A percentile compares a stretch with the other conserved stretches of the same genome.
Conservation (phyloP, 2,113 vertebrate species). For the Struthio camelus region DNA sequence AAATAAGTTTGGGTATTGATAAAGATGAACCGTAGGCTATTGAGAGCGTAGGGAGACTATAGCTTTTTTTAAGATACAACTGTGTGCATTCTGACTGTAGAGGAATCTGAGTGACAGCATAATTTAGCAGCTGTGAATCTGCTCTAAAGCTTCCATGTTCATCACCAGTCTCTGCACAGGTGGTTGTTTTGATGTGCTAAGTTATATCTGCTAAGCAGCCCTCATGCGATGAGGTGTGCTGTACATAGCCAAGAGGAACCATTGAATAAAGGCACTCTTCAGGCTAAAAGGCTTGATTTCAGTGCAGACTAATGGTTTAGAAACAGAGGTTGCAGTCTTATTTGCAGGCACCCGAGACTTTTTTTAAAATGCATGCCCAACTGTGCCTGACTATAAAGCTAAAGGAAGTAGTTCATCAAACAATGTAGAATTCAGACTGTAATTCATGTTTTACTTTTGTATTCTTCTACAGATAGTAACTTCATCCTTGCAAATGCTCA, state of each 20-base stretch:
- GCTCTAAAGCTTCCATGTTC: background rate
- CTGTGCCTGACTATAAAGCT: background rate
- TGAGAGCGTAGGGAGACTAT: background rate
- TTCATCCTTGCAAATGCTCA: constrained; percentile 99
- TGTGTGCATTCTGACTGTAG: background rate
- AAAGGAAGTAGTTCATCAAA: background rate
- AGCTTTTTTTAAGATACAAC: background rate
- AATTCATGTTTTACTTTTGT: constrained; percentile 30
- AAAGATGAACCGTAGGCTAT: background rate
- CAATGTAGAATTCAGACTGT: background rate
- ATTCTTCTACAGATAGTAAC: constrained; percentile 89
- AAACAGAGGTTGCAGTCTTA: background rate
- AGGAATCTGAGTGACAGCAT: background rate
- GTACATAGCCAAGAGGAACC: background rate
- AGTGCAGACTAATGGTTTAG: background rate
- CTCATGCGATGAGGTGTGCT: background rate
- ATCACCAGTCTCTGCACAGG: background rate
- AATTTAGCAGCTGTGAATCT: background rate
- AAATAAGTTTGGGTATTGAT: background rate
- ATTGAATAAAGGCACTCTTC: background rate
- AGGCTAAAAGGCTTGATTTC: background rate
- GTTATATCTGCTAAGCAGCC: background rate
- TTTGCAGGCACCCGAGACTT: background rate
- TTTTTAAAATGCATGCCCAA: background rate
- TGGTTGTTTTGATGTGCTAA: background rate